Conservation (phyloP, 2,113 vertebrate species). For the Rattus rattus region DNA sequence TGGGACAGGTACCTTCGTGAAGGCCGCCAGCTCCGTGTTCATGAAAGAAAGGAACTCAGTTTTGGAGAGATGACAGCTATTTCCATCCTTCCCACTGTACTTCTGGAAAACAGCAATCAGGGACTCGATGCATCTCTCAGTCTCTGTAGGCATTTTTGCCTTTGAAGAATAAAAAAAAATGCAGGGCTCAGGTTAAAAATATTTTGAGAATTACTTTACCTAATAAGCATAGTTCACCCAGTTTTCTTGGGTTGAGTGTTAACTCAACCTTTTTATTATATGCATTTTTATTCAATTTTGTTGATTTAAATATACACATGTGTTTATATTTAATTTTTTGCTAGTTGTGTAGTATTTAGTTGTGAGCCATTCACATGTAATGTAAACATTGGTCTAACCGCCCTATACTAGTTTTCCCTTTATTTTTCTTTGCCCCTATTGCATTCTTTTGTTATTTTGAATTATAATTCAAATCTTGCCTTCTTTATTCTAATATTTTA, state of each 20-base stretch:
- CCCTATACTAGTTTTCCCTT: not conserved
- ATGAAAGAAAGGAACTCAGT: conserved; percentile 87
- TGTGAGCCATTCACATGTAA: not conserved
- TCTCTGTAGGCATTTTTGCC: conserved; percentile 85
- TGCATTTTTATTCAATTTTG: not conserved
- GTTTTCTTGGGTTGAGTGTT: not conserved
- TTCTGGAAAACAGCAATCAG: conserved; percentile 88
- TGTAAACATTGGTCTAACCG: not conserved
- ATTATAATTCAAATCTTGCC: not conserved
- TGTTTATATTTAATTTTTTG: not conserved
- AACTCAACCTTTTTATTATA: no score
- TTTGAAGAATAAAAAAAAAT: conserved; percentile 2
- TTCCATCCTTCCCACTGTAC: conserved; percentile 76
- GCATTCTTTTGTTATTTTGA: not conserved
- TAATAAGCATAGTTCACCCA: not conserved
- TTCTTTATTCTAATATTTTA: not conserved
- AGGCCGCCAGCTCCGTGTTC: conserved; percentile 86
- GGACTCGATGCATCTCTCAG: conserved; percentile 88
- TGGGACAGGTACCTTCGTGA: conserved; percentile 82
- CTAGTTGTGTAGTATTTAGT: not conserved
- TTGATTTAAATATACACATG: not conserved
- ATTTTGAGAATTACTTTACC: not conserved
- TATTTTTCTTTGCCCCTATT: not conserved
- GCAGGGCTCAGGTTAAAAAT: not conserved
- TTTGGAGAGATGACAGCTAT: conserved; percentile 75